Evolutionary conservation across 1,140 invertebrate species (phyloP), one percentile per base, ranked within the genome.

Genomic region (Drosophila burlai): DNA sequence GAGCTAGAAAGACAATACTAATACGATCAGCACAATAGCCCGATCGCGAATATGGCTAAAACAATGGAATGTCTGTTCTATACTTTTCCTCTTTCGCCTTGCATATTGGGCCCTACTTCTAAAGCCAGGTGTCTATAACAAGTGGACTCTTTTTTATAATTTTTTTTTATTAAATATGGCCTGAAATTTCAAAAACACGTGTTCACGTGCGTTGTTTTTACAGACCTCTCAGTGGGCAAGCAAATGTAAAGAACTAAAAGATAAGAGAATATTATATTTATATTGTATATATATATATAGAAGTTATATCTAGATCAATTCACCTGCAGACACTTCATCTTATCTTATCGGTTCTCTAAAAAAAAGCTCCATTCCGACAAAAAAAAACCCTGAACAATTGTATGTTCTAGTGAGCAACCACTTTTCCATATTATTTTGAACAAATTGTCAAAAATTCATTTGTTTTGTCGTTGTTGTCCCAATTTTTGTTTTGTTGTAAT

Each of bases 391-490:
- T 8, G 0, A 34, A 52, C 29, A 3, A 2, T 26, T 50, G 9
- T 10, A 18, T 31, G 13, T 24, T 6, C 2, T 11, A 36, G 6
- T 54, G 11, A 34, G n/a, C 29, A 1, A 34, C 7, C 2, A 18
- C 3, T 7, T 34, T 34, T 13, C 4, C 29, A 55, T 38, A 24
- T 26, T 7, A 57, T 58, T 58, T 58, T 58, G 36, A 63, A 29
- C 15, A 38, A 36, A 29, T 54, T 34, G 34, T 55, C 21, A 63
- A 54, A 49, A 63, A 26, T 18, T 18, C 7, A 38, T 34, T 15
- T 46, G 18, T 46, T 18, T n/a, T 36, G 34, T 26, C 21, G 54
- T 43, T 16, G 8, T 36, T 46, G 55, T 57, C 21, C 36, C 15
- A 4, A 16, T 18, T 40, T 55, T 46, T 21, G 34, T 43, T 46